Evolutionary conservation across 2,797 vertebrate species (phyloP).

Genomic region (Xiphophorus birchmanni): DNA sequence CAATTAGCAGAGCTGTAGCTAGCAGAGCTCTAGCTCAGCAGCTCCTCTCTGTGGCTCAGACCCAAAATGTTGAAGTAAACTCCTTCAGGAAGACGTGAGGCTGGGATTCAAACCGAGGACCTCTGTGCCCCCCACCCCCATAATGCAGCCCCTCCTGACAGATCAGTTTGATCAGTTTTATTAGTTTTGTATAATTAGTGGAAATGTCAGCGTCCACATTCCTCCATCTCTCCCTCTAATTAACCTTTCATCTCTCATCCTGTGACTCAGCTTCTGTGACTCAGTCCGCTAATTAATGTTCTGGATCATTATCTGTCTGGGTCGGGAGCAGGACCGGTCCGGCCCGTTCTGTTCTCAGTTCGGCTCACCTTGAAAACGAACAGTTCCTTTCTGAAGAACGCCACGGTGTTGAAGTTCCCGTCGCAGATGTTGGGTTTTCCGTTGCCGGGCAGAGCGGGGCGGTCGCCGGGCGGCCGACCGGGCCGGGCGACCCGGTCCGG

Average conservation of each 20-base stretch:
- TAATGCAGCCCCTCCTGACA: not conserved
- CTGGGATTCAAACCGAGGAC: not conserved
- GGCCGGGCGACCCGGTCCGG: slow-evolving; percentile 89
- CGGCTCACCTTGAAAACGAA: slow-evolving; percentile 95
- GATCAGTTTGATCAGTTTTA: not conserved
- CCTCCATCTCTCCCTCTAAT: not conserved
- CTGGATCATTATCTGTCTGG: not conserved
- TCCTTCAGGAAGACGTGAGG: not conserved
- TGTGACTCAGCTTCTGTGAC: not conserved
- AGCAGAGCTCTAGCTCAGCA: not conserved
- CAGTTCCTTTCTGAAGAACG: slow-evolving; percentile 97
- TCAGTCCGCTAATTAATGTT: not conserved
- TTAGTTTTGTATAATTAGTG: not conserved
- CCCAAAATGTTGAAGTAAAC: not conserved
- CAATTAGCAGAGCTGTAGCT: no score
- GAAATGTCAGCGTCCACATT: not conserved
- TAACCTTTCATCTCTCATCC: not conserved
- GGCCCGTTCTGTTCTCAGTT: not conserved
- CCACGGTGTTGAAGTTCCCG: slow-evolving; percentile 97
- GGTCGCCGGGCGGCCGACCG: slow-evolving; percentile 86
- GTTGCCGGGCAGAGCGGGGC: slow-evolving; percentile 86
- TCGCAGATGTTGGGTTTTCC: slow-evolving; percentile 96
- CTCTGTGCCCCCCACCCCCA: not conserved
- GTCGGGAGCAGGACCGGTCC: not conserved
- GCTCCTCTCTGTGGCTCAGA: not conserved